These are phyloP conservation scores for Troides oblongomaculatus DNA, from an alignment of 2,888 invertebrate species.

Conservation along the genomic window DNA sequence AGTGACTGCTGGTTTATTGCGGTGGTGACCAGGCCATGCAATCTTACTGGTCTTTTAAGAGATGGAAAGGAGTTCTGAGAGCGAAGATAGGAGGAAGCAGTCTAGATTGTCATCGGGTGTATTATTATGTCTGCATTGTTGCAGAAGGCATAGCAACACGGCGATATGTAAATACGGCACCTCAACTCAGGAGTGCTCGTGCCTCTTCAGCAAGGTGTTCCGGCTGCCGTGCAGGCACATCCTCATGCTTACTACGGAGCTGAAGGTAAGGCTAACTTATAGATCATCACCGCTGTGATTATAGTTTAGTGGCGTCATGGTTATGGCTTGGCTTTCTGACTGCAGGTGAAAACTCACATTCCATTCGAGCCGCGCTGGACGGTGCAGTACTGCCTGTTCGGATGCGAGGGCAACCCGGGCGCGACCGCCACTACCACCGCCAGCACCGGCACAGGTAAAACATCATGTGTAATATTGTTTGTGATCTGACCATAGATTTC, in stretches of 20 bases:
- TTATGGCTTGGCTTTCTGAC: slow-evolving; percentile 2
- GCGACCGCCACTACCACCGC: slow-evolving; percentile 33
- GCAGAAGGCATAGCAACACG: slow-evolving; percentile 67
- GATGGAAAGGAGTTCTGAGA: too few relatives aligned
- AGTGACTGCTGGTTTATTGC: too few relatives aligned
- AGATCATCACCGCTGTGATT: not conserved
- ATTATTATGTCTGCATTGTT: not conserved
- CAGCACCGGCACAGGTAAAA: slow-evolving; percentile 41
- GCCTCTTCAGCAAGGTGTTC: slow-evolving; percentile 76
- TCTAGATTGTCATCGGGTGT: too few relatives aligned
- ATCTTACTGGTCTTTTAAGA: too few relatives aligned
- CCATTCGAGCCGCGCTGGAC: slow-evolving; percentile 78
- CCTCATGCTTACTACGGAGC: slow-evolving; percentile 73
- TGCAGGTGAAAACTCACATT: slow-evolving; percentile 74
- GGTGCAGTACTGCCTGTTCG: slow-evolving; percentile 74
- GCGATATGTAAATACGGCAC: slow-evolving; percentile 76
- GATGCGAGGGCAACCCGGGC: slow-evolving; percentile 55
- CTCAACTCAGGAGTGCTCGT: slow-evolving; percentile 74
- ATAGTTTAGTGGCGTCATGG: too few relatives aligned
- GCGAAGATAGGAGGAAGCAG: too few relatives aligned
- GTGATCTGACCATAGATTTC: too few relatives aligned
- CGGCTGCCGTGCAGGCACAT: slow-evolving; percentile 72
- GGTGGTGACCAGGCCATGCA: too few relatives aligned
- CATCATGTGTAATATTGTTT: too few relatives aligned
- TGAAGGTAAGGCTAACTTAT: slow-evolving; percentile 52